Conservation (phyloP, 1,140 invertebrate genomes). For the Bilobella aurantiaca region DNA sequence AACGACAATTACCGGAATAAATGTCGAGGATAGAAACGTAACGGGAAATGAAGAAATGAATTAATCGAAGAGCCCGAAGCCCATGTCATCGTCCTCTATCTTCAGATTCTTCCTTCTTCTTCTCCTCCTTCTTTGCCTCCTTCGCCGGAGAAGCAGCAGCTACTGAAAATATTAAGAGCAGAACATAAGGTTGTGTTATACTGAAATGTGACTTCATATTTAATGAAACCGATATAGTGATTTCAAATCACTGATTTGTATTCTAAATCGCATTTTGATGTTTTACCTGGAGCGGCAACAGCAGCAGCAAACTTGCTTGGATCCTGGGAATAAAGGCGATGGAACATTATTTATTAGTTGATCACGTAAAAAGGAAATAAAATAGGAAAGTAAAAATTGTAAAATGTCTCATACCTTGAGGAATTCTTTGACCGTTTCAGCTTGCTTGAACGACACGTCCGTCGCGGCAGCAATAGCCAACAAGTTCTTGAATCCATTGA, state of each 20-base stretch:
- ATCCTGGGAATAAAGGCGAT: slow-evolving; percentile 51
- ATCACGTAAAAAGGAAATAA: slow-evolving; percentile 11
- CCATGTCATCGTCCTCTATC: slow-evolving; percentile 92
- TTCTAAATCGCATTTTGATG: background rate
- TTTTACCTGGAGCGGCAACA: slow-evolving; percentile 45
- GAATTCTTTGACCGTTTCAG: slow-evolving; percentile 80
- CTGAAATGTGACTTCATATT: too few species aligned
- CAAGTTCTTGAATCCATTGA: slow-evolving; percentile 96
- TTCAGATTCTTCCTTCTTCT: slow-evolving; percentile 62
- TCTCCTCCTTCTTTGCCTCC: slow-evolving; percentile 62
- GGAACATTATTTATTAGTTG: slow-evolving; percentile 8
- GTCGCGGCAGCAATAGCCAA: slow-evolving; percentile 91
- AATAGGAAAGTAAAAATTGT: background rate
- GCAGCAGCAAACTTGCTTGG: slow-evolving; percentile 79
- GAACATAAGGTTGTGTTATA: too few species aligned
- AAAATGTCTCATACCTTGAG: slow-evolving; percentile 52
- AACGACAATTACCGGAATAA: background rate
- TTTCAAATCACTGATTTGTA: too few species aligned
- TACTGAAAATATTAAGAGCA: slow-evolving; percentile 39
- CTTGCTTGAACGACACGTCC: slow-evolving; percentile 89
- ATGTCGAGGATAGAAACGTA: background rate
- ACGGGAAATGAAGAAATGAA: background rate
- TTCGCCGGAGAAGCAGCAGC: slow-evolving; percentile 46
- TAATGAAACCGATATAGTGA: background rate
- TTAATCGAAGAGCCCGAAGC: slow-evolving; percentile 92